phyloP scores from a whole-genome alignment of 2,113 vertebrate species.

The Myxocyprinus asiaticus region DNA sequence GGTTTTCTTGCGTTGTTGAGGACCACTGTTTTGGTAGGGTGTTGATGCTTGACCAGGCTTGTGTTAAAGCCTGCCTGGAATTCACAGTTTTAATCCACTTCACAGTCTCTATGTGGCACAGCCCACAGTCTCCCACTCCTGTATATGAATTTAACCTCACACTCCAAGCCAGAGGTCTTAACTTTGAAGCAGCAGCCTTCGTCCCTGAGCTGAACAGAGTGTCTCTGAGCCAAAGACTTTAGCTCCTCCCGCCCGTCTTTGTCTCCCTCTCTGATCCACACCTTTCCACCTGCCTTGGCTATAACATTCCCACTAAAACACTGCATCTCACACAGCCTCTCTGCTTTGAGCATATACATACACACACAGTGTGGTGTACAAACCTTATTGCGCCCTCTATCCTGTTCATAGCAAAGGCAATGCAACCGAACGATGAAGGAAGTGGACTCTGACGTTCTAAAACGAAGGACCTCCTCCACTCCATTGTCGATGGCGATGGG shows the following conservation, averaged over 20 bases:
- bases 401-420: constrained; percentile 51
- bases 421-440: constrained; percentile 54
- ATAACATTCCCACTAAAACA: constrained; percentile 40
- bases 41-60: too few species aligned
- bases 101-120: constrained; percentile 46
- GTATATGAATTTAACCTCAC: constrained; percentile 60
- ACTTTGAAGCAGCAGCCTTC: constrained; percentile 59
- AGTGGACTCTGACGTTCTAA: constrained; percentile 44
- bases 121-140: constrained; percentile 52
- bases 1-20: too few species aligned
- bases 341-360: constrained; percentile 24
- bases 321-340: neutral
- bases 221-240: constrained; percentile 19
- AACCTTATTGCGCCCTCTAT: constrained; percentile 30
- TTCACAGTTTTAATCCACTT: constrained; percentile 43
- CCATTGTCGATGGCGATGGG: constrained; percentile 58
- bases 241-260: constrained; percentile 23
- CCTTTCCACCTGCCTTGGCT: constrained; percentile 36
- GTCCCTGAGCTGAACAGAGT: constrained; percentile 30
- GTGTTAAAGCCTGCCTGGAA: neutral
- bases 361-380: constrained; percentile 40
- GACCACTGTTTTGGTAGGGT: too few species aligned
- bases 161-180: constrained; percentile 39
- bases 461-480: constrained; percentile 54
- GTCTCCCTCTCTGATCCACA: constrained; percentile 57